Evolutionary conservation across 2,113 vertebrate genomes (phyloP).

Genomic region (Parotia lawesii): DNA sequence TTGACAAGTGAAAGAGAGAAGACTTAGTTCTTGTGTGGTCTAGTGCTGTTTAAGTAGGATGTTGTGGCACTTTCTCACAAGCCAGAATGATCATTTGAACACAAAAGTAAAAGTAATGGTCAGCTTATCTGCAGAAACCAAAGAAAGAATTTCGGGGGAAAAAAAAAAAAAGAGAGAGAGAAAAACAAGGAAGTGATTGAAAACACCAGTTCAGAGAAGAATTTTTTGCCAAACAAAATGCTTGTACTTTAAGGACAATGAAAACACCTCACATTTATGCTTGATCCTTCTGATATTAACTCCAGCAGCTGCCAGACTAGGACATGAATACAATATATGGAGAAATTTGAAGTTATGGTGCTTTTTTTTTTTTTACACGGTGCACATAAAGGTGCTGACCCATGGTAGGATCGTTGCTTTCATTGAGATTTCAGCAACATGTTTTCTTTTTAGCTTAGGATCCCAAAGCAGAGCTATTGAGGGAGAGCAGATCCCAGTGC

Average conservation of each 20-base stretch:
- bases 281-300: not conserved
- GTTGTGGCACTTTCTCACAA: slow-evolving; percentile 1
- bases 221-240: not conserved
- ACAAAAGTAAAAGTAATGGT: not conserved
- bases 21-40: slow-evolving; percentile 16
- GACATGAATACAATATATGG: not conserved
- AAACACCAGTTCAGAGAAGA: not conserved
- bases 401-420: not conserved
- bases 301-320: not conserved
- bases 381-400: not conserved
- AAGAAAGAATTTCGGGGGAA: not conserved
- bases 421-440: not conserved
- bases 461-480: slow-evolving; percentile 39
- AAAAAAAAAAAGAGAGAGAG: not conserved
- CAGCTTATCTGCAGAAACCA: not conserved
- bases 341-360: not conserved
- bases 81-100: not conserved
- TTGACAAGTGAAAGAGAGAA: not conserved
- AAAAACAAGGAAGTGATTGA: not conserved
- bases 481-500: slow-evolving; percentile 42
- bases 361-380: rapidly evolving
- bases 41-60: not conserved
- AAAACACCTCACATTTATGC: not conserved
- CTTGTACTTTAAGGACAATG: not conserved
- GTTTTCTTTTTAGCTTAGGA: slow-evolving; percentile 30